Base-by-base conservation (phyloP, 2,113 vertebrate genomes). In the Bombycilla garrulus region DNA sequence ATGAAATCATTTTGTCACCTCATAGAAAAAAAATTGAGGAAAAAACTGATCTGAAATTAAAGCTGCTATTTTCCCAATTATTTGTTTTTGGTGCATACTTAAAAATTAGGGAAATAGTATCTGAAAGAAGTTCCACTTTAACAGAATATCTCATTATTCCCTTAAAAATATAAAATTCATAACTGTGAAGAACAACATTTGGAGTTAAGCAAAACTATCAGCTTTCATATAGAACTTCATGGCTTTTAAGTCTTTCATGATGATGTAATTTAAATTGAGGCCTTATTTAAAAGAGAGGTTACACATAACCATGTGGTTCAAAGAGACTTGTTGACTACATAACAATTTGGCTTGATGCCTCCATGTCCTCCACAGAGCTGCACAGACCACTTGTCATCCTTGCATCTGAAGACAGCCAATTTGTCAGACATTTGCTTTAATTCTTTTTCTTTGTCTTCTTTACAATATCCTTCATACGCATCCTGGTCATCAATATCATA, bases 401-500 rank as follows among this genome's bases (percentile, higher is more conserved):
- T 94, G 95, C 62, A 54, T 96, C 97, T 11, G 95, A 96, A 97
- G 97, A 95, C 97, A 98, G 97, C 91, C 97, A 97, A 97, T 98
- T 98, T 97, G 98, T 98, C 97, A 97, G 92, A 97, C 97, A 95
- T 97, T 98, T 97, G 95, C 93, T 95, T 95, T 94, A 90, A 95
- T 97, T 98, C 96, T 95, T 91, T 95, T 97, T 91, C 95, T 70
- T 95, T 92, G 86, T 96, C 96, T 92, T 95, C 95, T 91, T 88
- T 88, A 93, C 12, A 93, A 88, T 95, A 96, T 91, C 92, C 92
- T 96, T 96, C 93, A 81, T 96, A 85, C 90, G 96, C 96, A 98
- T 98, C 96, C 98, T 97, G 98, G 97, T 98, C 98, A 98, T 98
- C 98, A 98, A 98, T 98, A 98, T 98, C 98, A 97, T 95, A 89